Evolutionary conservation across 2,797 vertebrate species (phyloP), one percentile per base, ranked within the genome.

Genomic region (Xyrichtys novacula): DNA sequence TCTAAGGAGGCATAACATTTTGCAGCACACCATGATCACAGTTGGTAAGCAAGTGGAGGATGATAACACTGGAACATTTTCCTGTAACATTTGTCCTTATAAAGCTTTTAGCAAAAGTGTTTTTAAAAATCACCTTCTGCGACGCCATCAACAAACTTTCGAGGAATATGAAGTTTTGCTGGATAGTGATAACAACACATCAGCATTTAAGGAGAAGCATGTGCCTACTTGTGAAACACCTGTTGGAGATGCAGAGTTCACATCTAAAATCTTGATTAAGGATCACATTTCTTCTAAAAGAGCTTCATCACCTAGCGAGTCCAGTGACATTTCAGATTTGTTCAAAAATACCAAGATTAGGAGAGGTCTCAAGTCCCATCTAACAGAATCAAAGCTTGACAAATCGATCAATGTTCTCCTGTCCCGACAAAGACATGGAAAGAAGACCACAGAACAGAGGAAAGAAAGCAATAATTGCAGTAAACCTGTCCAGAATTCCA

Each of bases 1-100:
- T 65, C 91, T 98, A 88, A 95, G 95, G 83, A 94, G 93, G 87
- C 98, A 99, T 87, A 90, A 92, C 84, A 93, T 96, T 71, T 93
- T 95, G 26, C 94, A 95, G 82, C 97, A 98, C 82, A 95, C 95
- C 69, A 91, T 96, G 71, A 74, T 90, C 57, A 74, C 85, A 6
- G 73, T 94, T 92, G 80, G 93, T 95, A 85, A 95, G 88, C 88
- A 93, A 53, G 49, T 74, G 79, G 78, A 81, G 48, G 74, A 72
- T 16, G 53, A 95, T 89, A 72, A 77, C 54, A 89, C 92, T 42
- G 89, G 90, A 47, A 91, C 92, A 16, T 93, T 93, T 0, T 84
- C 94, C 0, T 98, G 97, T 90, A 95, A 94, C 74, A 84, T 95
- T 86, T 98, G 96, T 91, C 93, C 96, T 2, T 97, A 98, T 86